Evolutionary conservation across 2,888 invertebrate species (phyloP), one percentile per base, ranked within the genome.

Genomic region (Agrochola circellaris): DNA sequence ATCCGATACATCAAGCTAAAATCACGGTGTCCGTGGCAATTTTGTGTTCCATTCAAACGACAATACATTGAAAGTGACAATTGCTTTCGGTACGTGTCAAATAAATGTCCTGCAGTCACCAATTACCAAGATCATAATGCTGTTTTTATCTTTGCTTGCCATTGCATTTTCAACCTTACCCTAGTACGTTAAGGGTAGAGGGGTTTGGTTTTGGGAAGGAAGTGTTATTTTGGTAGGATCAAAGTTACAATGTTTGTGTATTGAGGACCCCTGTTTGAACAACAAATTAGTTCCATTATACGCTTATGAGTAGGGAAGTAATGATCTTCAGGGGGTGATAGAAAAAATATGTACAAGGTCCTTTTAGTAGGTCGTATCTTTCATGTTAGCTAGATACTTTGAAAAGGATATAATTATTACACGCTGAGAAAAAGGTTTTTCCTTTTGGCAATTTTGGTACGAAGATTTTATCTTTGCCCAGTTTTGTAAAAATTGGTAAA

Each of bases 251-350:
- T 95, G 94, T 96, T 96, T 95, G 94, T 93, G 92, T 93, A 91
- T 91, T 91, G 91, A 94, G 90, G 91, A 91, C 90, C 95, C 95
- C 91, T 96, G 95, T 96, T 96, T 96, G 96, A 95, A 95, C 95
- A 96, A 95, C 95, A 95, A 96, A 96, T 96, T 96, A 96, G 95
- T 95, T 95, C 92, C 94, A 96, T 96, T 96, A 96, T 94, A 95
- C 95, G 95, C 93, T 94, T 95, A 94, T 95, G 94, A 94, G 93
- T 90, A 90, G 93, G 93, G 93, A 94, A 93, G 92, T 93, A 91
- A 91, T 92, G 88, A 92, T 89, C 87, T 90, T 91, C 82, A 86
- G 92, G 91, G 91, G 87, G 86, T 88, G 89, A 81, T 86, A 82
- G 78, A 87, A 87, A 87, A 82, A 87, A 85, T 79, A 83, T 73